Evolutionary conservation across 2,113 vertebrate genomes (phyloP), one percentile per base, ranked within the genome.

Genomic region (Emydocephalus ijimae): DNA sequence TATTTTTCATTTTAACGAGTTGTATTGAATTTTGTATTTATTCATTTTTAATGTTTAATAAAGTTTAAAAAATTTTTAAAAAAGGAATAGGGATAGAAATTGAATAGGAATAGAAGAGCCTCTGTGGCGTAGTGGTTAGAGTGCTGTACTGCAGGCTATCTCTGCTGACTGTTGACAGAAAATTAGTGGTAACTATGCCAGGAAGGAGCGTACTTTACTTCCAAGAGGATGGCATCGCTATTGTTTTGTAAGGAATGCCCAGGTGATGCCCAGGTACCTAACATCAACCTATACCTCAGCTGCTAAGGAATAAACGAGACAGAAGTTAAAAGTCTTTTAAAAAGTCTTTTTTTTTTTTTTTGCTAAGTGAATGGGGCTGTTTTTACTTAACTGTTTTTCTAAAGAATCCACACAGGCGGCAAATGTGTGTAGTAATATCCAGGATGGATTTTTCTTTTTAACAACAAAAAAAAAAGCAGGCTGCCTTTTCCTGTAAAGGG

Each of bases 401-500:
- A 10, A 52, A 89, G 34, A 92, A 5, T 21, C 23, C 15, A 43
- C 52, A 85, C 59, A 89, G 18, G 24, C 59, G 91, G 81, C 85
- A 95, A 91, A 9, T 48, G 14, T 43, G 39, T 1, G 88, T 39
- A 21, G 23, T 34, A 90, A 90, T 64, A 61, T 93, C 29, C 0
- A 24, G 23, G 23, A n/a, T 74, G 91, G 92, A 7, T 8, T 64
- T 26, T 64, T 10, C 12, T n/a, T 57, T 39, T 50, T 87, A 26
- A 50, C 8, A 8, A 50, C 1, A 93, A 45, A 93, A 45, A 45
- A 45, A 89, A 85, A 93, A 90, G 21, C 59, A 69, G 54, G 11
- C 94, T 90, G 39, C 45, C 74, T 92, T 92, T 89, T 93, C 64
- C 94, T 24, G 48, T 89, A 50, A 91, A 89, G 29, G 94, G 94